A percentile compares a stretch with the other conserved stretches of the same genome.
Conservation (phyloP, 1,140 invertebrate species). For the Drosophila serrata region DNA sequence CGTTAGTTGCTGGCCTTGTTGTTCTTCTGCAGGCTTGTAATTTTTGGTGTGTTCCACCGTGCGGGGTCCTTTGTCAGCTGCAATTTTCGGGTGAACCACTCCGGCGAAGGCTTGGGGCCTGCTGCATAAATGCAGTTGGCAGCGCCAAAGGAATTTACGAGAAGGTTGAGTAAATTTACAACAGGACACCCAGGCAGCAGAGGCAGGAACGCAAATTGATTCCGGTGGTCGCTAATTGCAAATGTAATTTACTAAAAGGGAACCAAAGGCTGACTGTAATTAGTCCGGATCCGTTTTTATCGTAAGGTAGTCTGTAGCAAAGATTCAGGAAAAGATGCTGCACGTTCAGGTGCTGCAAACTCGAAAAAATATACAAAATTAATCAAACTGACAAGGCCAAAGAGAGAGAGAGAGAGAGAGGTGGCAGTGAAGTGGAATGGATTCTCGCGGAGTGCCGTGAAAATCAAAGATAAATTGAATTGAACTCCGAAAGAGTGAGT, state of each 20-base stretch:
- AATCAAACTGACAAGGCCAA: constrained; percentile 56
- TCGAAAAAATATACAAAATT: constrained; percentile 69
- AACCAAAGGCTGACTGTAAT: constrained; percentile 38
- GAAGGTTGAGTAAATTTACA: constrained; percentile 66
- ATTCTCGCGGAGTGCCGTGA: constrained; percentile 29
- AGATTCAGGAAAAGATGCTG: constrained; percentile 33
- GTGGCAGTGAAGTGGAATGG: constrained; percentile 7
- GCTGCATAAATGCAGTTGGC: constrained; percentile 78
- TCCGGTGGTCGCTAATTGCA: constrained; percentile 68
- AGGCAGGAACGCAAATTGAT: constrained; percentile 66
- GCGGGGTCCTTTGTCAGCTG: constrained; percentile 46
- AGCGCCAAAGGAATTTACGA: constrained; percentile 76
- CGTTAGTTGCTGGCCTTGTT: constrained; percentile 24
- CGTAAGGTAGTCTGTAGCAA: constrained; percentile 1
- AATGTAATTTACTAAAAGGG: constrained; percentile 69
- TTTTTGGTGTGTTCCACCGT: constrained; percentile 7
- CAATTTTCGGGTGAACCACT: constrained; percentile 37
- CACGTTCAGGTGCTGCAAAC: constrained; percentile 22
- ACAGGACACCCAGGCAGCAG: constrained; percentile 23
- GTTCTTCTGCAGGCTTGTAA: constrained; percentile 15
- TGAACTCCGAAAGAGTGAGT: constrained; percentile 61
- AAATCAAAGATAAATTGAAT: constrained; percentile 82
- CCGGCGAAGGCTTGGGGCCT: constrained; percentile 12
- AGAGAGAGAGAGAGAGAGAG: too few species aligned
- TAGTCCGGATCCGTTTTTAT: constrained; percentile 26